Evolutionary conservation across 2,113 vertebrate species (phyloP).

Genomic region (Lates calcarifer): DNA sequence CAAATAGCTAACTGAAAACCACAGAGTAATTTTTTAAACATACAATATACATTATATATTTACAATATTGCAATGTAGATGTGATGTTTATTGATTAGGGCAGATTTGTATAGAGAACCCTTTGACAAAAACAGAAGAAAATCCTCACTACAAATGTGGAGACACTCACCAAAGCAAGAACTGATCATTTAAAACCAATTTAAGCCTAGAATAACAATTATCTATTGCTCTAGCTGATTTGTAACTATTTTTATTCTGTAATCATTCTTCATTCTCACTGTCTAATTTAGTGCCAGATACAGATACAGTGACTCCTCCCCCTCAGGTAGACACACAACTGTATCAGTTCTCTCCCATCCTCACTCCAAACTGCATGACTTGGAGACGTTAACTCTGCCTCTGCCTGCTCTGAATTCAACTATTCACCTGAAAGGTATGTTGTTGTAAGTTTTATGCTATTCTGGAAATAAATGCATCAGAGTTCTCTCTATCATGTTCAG

Average conservation of each 20-base stretch:
- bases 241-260: not conserved
- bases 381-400: constrained; percentile 53
- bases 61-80: not conserved
- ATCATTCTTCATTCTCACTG: constrained; percentile 23
- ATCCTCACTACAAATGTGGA: not conserved
- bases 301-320: constrained; percentile 68
- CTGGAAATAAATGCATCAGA: not conserved
- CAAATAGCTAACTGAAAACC: not conserved
- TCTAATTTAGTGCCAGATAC: constrained; percentile 28
- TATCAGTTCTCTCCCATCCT: constrained; percentile 62
- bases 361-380: constrained; percentile 64
- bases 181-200: not conserved
- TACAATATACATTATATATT: not conserved
- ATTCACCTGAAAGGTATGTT: constrained; percentile 52
- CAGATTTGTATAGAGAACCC: not conserved
- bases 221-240: not conserved
- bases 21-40: not conserved
- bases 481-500: not conserved
- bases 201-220: not conserved
- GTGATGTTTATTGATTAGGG: constrained; percentile 1
- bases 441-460: constrained; percentile 11
- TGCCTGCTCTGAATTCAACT: constrained; percentile 40
- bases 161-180: not conserved
- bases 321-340: constrained; percentile 69
- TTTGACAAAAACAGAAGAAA: not conserved